Conservation (phyloP, 2,888 invertebrate genomes). For the Electrophaes corylata region DNA sequence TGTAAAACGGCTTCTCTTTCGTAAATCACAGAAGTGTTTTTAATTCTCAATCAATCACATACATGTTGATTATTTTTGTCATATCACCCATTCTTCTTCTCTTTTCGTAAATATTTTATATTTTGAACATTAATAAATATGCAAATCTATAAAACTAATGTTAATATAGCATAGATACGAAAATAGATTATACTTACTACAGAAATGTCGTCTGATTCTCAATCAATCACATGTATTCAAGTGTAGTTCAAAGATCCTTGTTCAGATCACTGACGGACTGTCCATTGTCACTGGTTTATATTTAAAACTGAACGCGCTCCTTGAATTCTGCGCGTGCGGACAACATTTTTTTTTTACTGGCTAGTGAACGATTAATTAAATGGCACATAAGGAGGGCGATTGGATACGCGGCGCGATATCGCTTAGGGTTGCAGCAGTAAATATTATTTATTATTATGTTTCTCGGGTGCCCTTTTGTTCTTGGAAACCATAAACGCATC, state of each 20-base stretch:
- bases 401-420: slow-evolving; percentile 52
- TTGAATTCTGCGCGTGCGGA: slow-evolving; percentile 60
- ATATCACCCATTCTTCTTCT: too few relatives aligned
- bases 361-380: slow-evolving; percentile 64
- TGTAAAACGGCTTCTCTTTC: too few relatives aligned
- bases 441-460: slow-evolving; percentile 40
- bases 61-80: too few relatives aligned
- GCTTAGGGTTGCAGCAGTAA: slow-evolving; percentile 44
- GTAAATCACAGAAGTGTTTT: too few relatives aligned
- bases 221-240: slow-evolving; percentile 42
- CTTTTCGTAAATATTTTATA: not conserved
- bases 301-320: slow-evolving; percentile 69
- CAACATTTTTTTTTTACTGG: slow-evolving; percentile 54
- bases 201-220: slow-evolving; percentile 25
- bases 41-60: too few relatives aligned
- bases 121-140: not conserved
- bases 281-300: slow-evolving; percentile 76
- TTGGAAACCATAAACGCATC: slow-evolving; percentile 31
- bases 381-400: slow-evolving; percentile 60
- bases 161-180: not conserved
- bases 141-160: not conserved
- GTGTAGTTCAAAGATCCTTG: slow-evolving; percentile 57
- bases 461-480: slow-evolving; percentile 24
- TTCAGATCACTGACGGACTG: slow-evolving; percentile 67
- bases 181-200: not conserved